A percentile compares a stretch with the other conserved stretches of the same genome.
phyloP scores from a whole-genome alignment of 2,113 vertebrate species.

The Crotalus horridus region DNA sequence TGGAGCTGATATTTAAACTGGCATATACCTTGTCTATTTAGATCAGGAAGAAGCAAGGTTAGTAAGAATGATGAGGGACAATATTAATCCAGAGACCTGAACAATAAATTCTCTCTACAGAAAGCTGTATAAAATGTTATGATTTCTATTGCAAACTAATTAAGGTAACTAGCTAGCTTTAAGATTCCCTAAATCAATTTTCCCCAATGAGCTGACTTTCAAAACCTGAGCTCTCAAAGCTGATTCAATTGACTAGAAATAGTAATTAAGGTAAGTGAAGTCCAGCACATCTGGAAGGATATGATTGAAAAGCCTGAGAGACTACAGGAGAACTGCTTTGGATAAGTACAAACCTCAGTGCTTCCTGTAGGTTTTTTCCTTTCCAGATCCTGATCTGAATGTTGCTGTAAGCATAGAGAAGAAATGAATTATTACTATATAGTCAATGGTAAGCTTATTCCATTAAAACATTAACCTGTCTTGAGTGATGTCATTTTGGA shows the following conservation, averaged over 20 bases:
- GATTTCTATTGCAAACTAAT: background rate
- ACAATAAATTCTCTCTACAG: background rate
- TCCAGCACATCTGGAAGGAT: background rate
- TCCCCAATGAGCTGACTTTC: background rate
- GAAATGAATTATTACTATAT: background rate
- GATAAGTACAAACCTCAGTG: background rate
- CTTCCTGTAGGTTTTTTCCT: background rate
- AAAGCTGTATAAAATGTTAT: background rate
- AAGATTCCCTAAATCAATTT: background rate
- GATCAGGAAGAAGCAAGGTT: background rate
- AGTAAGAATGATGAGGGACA: fast-evolving
- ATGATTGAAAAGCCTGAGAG: background rate
- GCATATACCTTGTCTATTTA: fast-evolving
- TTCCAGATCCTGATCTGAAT: background rate
- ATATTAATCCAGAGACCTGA: background rate
- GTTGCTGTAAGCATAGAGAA: background rate
- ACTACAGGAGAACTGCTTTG: background rate
- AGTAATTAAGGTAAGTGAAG: background rate
- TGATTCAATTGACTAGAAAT: background rate
- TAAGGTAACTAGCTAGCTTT: background rate
- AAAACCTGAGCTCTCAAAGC: background rate
- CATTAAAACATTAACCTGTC: background rate
- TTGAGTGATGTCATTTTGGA: background rate
- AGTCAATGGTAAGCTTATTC: background rate
- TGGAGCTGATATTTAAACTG: background rate